phyloP scores from a whole-genome alignment of 1,140 invertebrate species.

The Condylostylus longicornis region DNA sequence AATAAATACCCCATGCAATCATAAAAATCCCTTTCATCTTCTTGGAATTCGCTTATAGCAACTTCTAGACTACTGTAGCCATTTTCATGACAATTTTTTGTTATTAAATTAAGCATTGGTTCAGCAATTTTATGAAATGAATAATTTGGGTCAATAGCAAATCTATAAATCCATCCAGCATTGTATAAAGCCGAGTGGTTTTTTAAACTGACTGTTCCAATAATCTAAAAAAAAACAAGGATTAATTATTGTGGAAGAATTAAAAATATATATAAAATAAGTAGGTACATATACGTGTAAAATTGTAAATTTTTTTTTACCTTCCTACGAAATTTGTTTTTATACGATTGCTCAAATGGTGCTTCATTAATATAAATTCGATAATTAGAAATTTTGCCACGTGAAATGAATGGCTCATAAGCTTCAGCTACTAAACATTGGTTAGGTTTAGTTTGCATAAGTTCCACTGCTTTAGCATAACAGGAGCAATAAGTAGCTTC shows the following conservation, averaged over 20 bases:
- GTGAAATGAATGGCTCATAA: constrained; percentile 28
- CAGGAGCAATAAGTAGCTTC: constrained; percentile 29
- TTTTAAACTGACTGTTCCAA: constrained; percentile 22
- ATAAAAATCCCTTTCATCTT: constrained; percentile 24
- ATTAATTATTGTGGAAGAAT: neutral
- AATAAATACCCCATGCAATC: constrained; percentile 15
- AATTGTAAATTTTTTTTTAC: neutral
- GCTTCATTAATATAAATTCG: constrained; percentile 22
- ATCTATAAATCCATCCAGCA: constrained; percentile 28
- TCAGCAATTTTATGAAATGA: constrained; percentile 24
- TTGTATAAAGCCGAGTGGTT: constrained; percentile 26
- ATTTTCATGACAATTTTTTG: constrained; percentile 17
- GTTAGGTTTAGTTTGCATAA: constrained; percentile 23
- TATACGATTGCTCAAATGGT: constrained; percentile 16
- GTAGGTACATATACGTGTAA: neutral
- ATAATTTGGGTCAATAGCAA: constrained; percentile 23
- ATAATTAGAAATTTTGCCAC: constrained; percentile 21
- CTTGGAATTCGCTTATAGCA: constrained; percentile 28
- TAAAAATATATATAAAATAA: neutral
- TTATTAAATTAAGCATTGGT: constrained; percentile 19
- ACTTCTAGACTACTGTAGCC: constrained; percentile 23
- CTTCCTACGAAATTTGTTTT: constrained; percentile 22
- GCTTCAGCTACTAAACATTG: constrained; percentile 27
- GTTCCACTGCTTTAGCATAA: constrained; percentile 25
- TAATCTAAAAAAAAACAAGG: constrained; percentile 7